Evolutionary conservation across 2,888 invertebrate genomes (phyloP).

Genomic region (Dryadula phaetusa): DNA sequence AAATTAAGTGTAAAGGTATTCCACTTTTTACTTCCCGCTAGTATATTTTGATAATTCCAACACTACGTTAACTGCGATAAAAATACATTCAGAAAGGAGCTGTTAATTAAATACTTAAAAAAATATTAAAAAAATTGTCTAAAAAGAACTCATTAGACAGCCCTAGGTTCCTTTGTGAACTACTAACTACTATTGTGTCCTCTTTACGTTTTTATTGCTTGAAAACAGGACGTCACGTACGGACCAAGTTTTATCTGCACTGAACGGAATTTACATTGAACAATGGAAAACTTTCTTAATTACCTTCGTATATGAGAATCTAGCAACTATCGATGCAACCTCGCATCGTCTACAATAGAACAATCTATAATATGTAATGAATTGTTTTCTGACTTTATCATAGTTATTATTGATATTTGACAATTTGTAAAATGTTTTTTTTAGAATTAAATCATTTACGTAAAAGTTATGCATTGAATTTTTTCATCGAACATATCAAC

Average conservation of each 20-base stretch:
- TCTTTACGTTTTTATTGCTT: constrained; percentile 16
- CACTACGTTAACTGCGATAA: too few relatives aligned
- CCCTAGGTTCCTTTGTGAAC: not conserved
- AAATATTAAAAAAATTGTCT: not conserved
- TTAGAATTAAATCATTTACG: too few relatives aligned
- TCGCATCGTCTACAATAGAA: not conserved
- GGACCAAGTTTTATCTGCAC: constrained; percentile 20
- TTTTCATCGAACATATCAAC: too few relatives aligned
- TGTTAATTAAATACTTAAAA: not conserved
- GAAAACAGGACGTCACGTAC: constrained; percentile 15
- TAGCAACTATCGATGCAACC: not conserved
- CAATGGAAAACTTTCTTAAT: constrained; percentile 23
- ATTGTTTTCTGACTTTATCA: too few relatives aligned
- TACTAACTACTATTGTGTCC: not conserved
- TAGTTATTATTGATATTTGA: too few relatives aligned
- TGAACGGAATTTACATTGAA: constrained; percentile 22
- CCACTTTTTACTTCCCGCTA: too few relatives aligned
- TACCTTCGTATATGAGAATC: constrained; percentile 5
- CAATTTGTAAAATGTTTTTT: too few relatives aligned
- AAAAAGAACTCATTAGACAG: not conserved
- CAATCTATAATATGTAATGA: not conserved
- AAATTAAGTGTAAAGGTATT: too few relatives aligned
- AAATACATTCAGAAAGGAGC: too few relatives aligned
- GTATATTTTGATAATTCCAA: too few relatives aligned
- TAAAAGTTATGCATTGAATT: too few relatives aligned